phyloP scores from a whole-genome alignment of 2,113 vertebrate species.

The Catharus minimus region DNA sequence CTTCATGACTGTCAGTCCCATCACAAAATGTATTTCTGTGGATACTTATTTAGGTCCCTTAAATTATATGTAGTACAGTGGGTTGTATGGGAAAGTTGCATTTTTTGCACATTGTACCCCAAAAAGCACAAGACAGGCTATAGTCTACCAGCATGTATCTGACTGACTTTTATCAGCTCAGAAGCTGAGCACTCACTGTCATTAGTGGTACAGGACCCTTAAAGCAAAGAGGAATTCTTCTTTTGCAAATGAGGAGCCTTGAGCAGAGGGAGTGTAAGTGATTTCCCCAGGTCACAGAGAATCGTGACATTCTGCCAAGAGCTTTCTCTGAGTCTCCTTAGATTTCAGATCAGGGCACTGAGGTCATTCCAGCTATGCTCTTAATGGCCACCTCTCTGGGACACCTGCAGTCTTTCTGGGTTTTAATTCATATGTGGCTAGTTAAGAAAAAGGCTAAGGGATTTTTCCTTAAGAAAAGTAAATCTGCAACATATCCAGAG shows the following conservation, averaged over 20 bases:
- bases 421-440: not conserved
- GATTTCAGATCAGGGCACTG: not conserved
- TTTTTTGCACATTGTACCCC: not conserved
- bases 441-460: not conserved
- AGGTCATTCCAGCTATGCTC: not conserved
- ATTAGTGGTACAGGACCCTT: not conserved
- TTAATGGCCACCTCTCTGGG: not conserved
- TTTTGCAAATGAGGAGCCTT: slow-evolving; percentile 1
- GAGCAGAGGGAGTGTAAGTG: not conserved
- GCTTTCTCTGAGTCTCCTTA: not conserved
- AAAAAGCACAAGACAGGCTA: not conserved
- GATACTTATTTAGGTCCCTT: not conserved
- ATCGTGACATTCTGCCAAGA: not conserved
- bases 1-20: not conserved
- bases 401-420: not conserved
- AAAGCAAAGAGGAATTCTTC: not conserved
- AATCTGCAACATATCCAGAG: not conserved
- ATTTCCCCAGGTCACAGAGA: not conserved
- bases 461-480: not conserved
- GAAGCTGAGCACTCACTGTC: not conserved
- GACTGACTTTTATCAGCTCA: not conserved
- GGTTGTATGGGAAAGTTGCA: not conserved
- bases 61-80: not conserved
- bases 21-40: not conserved
- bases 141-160: not conserved